These are phyloP conservation scores for Cyclargus thomasi DNA, from an alignment of 1,140 invertebrate genomes.

Conservation along the genomic window DNA sequence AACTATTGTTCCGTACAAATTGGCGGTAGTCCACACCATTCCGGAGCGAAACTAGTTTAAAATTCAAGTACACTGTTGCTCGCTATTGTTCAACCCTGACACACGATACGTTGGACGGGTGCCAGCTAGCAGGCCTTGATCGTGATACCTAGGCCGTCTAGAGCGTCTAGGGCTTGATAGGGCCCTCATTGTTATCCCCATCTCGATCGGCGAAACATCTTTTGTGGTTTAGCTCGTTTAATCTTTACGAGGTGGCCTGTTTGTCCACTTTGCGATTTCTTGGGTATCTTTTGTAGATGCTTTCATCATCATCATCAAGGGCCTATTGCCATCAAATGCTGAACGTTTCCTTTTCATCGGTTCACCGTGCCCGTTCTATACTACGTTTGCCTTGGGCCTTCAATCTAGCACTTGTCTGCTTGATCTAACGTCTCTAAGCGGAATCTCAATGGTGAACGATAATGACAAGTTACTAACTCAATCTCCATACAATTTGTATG, in stretches of 20 bases:
- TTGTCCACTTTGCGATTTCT: no score
- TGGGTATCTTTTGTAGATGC: no score
- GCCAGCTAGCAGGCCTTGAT: constrained; percentile 19
- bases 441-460: no score
- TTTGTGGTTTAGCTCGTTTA: neutral
- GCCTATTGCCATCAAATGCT: no score
- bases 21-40: neutral
- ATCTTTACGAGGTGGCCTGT: neutral
- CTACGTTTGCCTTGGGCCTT: no score
- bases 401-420: no score
- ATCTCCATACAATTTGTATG: no score
- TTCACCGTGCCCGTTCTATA: no score
- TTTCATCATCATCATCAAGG: no score
- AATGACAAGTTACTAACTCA: no score
- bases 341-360: no score
- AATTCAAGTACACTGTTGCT: constrained; percentile 24
- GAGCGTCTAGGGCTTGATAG: neutral
- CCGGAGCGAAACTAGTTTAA: neutral
- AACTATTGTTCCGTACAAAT: neutral
- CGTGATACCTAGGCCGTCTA: constrained; percentile 9
- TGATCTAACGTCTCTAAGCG: no score
- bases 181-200: neutral
- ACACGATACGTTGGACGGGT: constrained; percentile 19
- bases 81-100: constrained; percentile 26
- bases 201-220: neutral